Evolutionary conservation across 1,140 invertebrate species (phyloP).

Genomic region (Delia radicum): DNA sequence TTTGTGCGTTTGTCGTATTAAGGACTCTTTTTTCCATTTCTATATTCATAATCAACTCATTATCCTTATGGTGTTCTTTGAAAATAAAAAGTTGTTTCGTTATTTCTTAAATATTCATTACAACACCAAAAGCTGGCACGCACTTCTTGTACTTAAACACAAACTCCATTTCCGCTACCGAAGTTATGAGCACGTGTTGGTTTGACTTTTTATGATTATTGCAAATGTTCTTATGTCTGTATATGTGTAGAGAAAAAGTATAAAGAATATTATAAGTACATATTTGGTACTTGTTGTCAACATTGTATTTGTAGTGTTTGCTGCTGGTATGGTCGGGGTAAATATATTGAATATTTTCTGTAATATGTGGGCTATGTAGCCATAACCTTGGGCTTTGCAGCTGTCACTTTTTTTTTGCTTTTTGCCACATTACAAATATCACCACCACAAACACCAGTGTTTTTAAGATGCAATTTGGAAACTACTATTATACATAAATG

Average conservation of each 20-base stretch:
- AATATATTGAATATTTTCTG: neutral
- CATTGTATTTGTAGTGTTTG: neutral
- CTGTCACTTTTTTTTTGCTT: conserved; percentile 21
- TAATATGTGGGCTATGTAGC: neutral
- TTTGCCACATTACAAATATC: too few species aligned
- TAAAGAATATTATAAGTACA: neutral
- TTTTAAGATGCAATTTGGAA: too few species aligned
- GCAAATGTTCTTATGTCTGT: neutral
- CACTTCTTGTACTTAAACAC: neutral
- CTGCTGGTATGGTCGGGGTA: neutral
- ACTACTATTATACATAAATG: too few species aligned
- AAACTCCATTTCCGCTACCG: conserved; percentile 1
- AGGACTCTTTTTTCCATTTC: neutral
- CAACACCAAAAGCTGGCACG: neutral
- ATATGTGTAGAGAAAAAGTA: neutral
- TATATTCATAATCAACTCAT: conserved; percentile 13
- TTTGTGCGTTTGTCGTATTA: neutral
- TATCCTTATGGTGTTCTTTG: neutral
- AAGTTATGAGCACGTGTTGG: conserved; percentile 18
- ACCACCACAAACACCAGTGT: neutral
- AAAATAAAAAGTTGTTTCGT: neutral
- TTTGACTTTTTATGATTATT: conserved; percentile 32
- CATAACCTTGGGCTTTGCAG: conserved; percentile 28
- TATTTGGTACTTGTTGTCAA: neutral
- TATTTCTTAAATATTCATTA: conserved; percentile 5